These are phyloP conservation scores for Epinotia demarniana DNA, from an alignment of 2,888 invertebrate genomes.

Conservation along the genomic window DNA sequence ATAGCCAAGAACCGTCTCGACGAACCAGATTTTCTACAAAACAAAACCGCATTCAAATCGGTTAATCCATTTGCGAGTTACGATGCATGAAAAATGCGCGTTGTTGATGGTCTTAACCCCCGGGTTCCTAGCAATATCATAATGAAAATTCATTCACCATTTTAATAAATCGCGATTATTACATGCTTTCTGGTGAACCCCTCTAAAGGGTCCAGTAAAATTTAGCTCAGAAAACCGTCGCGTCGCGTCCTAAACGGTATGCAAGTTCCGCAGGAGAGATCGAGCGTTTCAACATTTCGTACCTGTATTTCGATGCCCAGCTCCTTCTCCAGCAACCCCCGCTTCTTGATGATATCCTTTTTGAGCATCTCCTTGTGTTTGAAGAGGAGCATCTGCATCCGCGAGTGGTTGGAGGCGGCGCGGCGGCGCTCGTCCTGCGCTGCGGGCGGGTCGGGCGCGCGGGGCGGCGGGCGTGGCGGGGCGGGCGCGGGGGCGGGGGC, in stretches of 20 bases:
- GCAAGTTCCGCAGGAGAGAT: neutral
- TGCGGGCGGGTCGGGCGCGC: conserved; percentile 50
- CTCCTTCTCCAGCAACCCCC: conserved; percentile 94
- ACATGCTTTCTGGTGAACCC: too few species aligned
- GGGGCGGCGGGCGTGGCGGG: conserved; percentile 43
- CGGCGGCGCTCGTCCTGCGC: conserved; percentile 78
- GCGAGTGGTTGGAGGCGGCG: conserved; percentile 83
- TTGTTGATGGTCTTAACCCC: too few species aligned
- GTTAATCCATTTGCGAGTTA: too few species aligned
- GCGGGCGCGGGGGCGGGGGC: conserved; percentile 71
- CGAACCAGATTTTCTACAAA: too few species aligned
- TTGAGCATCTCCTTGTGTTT: conserved; percentile 96
- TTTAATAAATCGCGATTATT: too few species aligned
- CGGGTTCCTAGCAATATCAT: too few species aligned
- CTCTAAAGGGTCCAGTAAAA: too few species aligned
- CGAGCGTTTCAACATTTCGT: neutral
- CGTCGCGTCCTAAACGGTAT: neutral
- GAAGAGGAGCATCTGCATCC: conserved; percentile 90
- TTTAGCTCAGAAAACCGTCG: too few species aligned
- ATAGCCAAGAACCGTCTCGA: too few species aligned
- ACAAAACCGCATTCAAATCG: too few species aligned
- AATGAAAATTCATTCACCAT: too few species aligned
- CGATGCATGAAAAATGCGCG: too few species aligned
- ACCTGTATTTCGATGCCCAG: conserved; percentile 95
- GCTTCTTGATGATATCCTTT: conserved; percentile 96